Evolutionary conservation across 2,888 invertebrate genomes (phyloP).

Genomic region (Halocaridina rubra): DNA sequence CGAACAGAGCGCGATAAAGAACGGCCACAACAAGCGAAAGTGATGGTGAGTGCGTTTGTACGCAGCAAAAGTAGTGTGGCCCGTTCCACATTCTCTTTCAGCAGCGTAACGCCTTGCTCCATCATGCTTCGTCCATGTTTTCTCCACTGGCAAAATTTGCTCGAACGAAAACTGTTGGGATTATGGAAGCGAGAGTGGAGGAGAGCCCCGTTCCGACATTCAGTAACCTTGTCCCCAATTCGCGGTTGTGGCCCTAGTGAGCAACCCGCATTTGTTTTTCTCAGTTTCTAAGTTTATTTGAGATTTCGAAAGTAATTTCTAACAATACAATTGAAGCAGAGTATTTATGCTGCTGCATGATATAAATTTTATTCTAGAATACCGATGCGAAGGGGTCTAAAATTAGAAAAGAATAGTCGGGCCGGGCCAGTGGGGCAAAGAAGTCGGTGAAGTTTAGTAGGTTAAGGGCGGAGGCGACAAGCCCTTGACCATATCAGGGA

Average conservation of each 20-base stretch:
- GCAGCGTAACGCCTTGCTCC: not conserved
- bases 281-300: not conserved
- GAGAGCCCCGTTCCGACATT: conserved; percentile 28
- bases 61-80: not conserved
- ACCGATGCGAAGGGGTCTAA: not conserved
- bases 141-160: not conserved
- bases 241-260: conserved; percentile 29
- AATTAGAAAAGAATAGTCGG: not conserved
- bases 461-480: conserved; percentile 49
- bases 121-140: not conserved
- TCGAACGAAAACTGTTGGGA: conserved; percentile 1
- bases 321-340: not conserved
- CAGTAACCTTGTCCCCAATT: conserved; percentile 56
- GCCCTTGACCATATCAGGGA: conserved; percentile 56
- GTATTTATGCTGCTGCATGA: not conserved
- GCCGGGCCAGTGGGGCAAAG: conserved; percentile 36
- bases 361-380: not conserved
- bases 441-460: conserved; percentile 55
- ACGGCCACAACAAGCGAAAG: conserved; percentile 55
- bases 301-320: not conserved
- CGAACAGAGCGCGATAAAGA: conserved; percentile 9
- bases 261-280: conserved; percentile 46
- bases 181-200: conserved; percentile 20
- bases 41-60: conserved; percentile 39
- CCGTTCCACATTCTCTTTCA: not conserved